Base-by-base conservation (phyloP, 2,888 invertebrate genomes). In the Drosophila neotestacea region DNA sequence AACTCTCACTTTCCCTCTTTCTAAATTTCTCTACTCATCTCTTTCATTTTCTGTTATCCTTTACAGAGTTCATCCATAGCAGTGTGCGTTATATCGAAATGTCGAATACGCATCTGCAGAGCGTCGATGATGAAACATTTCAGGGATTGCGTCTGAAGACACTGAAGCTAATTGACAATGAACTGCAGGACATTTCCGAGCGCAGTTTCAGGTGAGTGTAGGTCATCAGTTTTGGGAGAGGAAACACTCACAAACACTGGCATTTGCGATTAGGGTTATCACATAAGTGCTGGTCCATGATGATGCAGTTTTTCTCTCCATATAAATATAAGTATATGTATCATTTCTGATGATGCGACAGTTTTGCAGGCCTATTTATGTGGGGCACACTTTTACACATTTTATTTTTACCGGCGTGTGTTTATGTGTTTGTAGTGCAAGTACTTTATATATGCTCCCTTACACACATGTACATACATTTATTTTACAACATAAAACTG, bases 81-180 rank as follows among this genome's bases (percentile, higher is more conserved):
- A 95, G 95, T 85, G 95, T 97, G 85, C 95, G 96, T 73, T 96
- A 97, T 91, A 94, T 97, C 93, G 97, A 97, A 93, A 95, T 97
- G 91, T 95, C 96, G 80, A 96, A 95, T 92, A 96, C 97, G 70
- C 95, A 95, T 88, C 94, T 97, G 91, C 95, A 96, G 93, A 94
- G 95, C 81, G 94, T 97, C 88, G 96, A 97, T 85, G 96, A 96
- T 89, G 96, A 96, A 91, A 96, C 96, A 71, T 94, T 97, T 89
- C 96, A 95, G 77, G 95, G 95, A 76, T 93, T 95, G 85, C 94
- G 95, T 89, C 94, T 97, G 78, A 96, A 97, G 92, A 96, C 96
- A 67, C 94, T 97, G 78, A 95, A 96, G 88, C 93, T 97, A 91
- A 95, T 96, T 93, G 96, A 96, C 93, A 97, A 97, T 93, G 95